Evolutionary conservation across 2,888 invertebrate species (phyloP).

Genomic region (Drosophila anomalipes): DNA sequence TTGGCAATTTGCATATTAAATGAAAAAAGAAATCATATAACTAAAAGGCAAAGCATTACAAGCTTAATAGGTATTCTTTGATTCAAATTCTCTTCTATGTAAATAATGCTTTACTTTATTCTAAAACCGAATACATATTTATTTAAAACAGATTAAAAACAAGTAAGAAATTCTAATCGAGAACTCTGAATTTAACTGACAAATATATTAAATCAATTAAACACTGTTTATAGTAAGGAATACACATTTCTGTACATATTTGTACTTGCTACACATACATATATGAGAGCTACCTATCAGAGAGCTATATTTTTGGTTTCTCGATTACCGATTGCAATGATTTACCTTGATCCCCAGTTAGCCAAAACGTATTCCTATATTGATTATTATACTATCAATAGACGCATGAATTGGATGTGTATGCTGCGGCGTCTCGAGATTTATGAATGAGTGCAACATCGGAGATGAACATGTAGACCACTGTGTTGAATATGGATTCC

Average conservation of each 20-base stretch:
- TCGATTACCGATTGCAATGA: background rate
- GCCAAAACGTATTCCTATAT: background rate
- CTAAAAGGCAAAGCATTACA: background rate
- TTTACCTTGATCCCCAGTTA: background rate
- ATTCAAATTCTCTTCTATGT: background rate
- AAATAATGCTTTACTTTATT: background rate
- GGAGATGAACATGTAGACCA: background rate
- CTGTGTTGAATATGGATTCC: background rate
- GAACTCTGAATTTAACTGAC: background rate
- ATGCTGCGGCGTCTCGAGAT: too few species aligned
- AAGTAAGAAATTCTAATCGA: background rate
- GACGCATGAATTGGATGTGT: background rate
- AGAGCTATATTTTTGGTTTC: too few species aligned
- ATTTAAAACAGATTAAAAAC: background rate
- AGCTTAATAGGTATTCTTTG: background rate
- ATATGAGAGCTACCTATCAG: too few species aligned
- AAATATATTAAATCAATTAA: background rate
- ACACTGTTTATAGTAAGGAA: too few species aligned
- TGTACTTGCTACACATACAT: too few species aligned
- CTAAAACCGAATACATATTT: background rate
- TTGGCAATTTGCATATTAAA: background rate
- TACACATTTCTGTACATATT: too few species aligned
- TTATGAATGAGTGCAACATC: background rate
- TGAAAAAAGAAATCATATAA: too few species aligned
- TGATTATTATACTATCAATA: background rate